Evolutionary conservation across 1,140 invertebrate genomes (phyloP).

Genomic region (Heliconius hermathena): DNA sequence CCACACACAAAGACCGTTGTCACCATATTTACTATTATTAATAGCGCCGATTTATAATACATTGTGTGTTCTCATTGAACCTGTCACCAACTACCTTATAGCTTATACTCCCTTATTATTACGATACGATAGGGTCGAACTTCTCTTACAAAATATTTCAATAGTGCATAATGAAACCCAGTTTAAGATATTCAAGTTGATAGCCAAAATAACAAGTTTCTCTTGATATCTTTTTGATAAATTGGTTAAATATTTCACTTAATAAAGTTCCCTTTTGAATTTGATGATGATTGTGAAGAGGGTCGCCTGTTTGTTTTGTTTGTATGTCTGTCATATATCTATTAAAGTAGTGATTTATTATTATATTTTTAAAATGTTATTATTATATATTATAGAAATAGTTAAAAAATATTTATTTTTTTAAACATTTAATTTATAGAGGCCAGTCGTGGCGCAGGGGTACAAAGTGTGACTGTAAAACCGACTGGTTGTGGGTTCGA

Average conservation of each 20-base stretch:
- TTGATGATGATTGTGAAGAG: background rate
- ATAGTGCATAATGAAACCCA: background rate
- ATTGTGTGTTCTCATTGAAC: slow-evolving; percentile 46
- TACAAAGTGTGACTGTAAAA: no score
- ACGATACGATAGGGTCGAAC: slow-evolving; percentile 2
- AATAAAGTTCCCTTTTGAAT: slow-evolving; percentile 13
- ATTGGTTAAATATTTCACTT: slow-evolving; percentile 50
- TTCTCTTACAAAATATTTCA: slow-evolving; percentile 4
- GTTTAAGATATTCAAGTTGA: slow-evolving; percentile 46
- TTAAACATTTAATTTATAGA: no score
- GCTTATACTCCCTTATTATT: background rate
- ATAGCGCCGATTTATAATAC: slow-evolving; percentile 50
- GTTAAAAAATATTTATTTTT: no score
- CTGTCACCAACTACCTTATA: slow-evolving; percentile 34
- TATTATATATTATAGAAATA: no score
- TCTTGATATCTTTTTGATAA: slow-evolving; percentile 52
- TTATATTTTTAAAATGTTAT: no score
- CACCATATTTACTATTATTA: slow-evolving; percentile 37
- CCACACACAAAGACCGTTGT: background rate
- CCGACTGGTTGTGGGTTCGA: no score
- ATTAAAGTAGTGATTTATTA: background rate
- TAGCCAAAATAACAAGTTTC: slow-evolving; percentile 58
- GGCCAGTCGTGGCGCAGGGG: no score
- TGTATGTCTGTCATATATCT: background rate
- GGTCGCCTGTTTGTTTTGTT: background rate